These are phyloP conservation scores for Polymixis lichenea DNA, from an alignment of 2,888 invertebrate species.

Conservation along the genomic window DNA sequence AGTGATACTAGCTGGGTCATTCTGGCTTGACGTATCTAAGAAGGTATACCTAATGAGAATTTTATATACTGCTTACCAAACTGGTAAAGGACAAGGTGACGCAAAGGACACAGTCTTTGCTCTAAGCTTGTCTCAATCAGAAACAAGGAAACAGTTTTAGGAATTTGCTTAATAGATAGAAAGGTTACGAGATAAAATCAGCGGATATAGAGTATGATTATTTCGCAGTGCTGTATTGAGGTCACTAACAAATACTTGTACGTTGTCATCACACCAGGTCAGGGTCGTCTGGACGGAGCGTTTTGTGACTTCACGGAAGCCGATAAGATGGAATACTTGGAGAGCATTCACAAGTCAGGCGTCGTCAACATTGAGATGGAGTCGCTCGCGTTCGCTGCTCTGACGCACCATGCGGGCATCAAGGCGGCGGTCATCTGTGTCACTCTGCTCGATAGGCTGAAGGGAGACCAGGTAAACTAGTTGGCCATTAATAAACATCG, in stretches of 20 bases:
- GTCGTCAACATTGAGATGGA: conserved; percentile 99
- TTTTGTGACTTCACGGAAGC: conserved; percentile 97
- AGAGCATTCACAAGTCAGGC: conserved; percentile 93
- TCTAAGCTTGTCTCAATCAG: conserved; percentile 1
- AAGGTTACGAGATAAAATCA: conserved; percentile 23
- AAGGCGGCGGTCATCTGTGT: conserved; percentile 98
- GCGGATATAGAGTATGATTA: conserved; percentile 7
- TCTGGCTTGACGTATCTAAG: background rate
- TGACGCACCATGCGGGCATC: conserved; percentile 98
- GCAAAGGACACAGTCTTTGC: conserved; percentile 17
- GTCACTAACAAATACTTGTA: conserved; percentile 21
- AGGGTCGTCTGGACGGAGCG: conserved; percentile 98
- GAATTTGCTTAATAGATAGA: conserved; percentile 17
- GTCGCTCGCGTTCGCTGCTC: conserved; percentile 97
- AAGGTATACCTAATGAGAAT: background rate
- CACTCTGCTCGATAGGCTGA: conserved; percentile 96
- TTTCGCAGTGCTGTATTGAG: conserved; percentile 20
- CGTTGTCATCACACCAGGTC: conserved; percentile 90
- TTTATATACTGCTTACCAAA: background rate
- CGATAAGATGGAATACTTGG: conserved; percentile 97
- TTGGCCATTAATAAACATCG: background rate
- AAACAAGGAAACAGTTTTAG: conserved; percentile 29
- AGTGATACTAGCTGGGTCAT: background rate
- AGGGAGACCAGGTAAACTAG: conserved; percentile 97
- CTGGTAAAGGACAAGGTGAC: conserved; percentile 18